Evolutionary conservation across 2,888 invertebrate genomes (phyloP), one percentile per base, ranked within the genome.

Genomic region (Euspilapteryx auroguttella): DNA sequence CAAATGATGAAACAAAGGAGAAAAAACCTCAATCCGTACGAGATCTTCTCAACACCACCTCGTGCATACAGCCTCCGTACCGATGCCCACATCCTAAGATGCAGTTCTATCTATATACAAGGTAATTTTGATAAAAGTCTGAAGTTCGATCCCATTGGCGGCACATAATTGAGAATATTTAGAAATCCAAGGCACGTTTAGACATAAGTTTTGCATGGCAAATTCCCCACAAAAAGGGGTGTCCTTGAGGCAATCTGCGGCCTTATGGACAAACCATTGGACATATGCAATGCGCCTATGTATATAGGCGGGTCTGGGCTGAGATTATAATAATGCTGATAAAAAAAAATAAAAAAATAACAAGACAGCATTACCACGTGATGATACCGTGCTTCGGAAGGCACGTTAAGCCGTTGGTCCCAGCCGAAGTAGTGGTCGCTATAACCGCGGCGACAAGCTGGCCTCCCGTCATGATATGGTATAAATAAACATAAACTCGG

Each of bases 61-160:
- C 91, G 4, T 91, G 91, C 47, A 83, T 91, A 30, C 85, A 83
- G 31, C 87, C 86, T 24, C 91, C 91, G 0, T 89, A 81, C 50
- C 78, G 79, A 29, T 92, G 91, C 58, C 91, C 91, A 8, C 90
- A 92, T 61, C 87, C 85, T 1, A 83, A 84, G 49, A 91, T 92
- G 54, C 82, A 89, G 45, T 90, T 88, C 56, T 91, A 80, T 59
- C 61, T 92, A 6, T 91, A 89, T 44, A 92, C 91, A 1, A 84
- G 86, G 87, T 85, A 65, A 44, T 38, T 28, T 21, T 21, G 8
- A 9, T 15, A 11, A 14, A 12, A 24, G 8, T 23, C 28, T 13
- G 8, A 27, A n/a, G n/a, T 24, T 12, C 26, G 10, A 10, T 8
- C 25, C 12, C 23, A 10, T 23, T n/a, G n/a, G n/a, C n/a, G n/a